A percentile compares a stretch with the other conserved stretches of the same genome.
phyloP scores from a whole-genome alignment of 2,888 invertebrate genomes.

The Eledona agricola region DNA sequence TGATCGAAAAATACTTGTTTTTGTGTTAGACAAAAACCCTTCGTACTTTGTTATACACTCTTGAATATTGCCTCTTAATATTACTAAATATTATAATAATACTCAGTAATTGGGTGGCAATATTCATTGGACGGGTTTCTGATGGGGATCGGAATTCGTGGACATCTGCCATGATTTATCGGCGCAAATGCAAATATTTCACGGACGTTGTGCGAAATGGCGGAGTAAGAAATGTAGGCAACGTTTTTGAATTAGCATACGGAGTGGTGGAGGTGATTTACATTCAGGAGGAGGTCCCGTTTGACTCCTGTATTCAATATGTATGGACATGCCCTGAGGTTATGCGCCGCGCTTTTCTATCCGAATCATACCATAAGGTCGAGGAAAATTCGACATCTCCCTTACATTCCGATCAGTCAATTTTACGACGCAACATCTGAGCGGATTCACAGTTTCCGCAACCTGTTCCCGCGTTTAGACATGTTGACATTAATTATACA shows the following conservation, averaged over 20 bases:
- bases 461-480: no score
- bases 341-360: slow-evolving; percentile 42
- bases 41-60: no score
- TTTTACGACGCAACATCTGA: slow-evolving; percentile 22
- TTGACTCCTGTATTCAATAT: slow-evolving; percentile 51
- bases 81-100: no score
- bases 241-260: slow-evolving; percentile 46
- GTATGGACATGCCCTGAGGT: slow-evolving; percentile 50
- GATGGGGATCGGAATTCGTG: slow-evolving; percentile 30
- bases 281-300: slow-evolving; percentile 46
- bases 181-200: slow-evolving; percentile 37
- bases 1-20: no score
- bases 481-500: no score
- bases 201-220: slow-evolving; percentile 24
- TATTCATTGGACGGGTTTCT: no score
- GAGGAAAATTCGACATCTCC: slow-evolving; percentile 31
- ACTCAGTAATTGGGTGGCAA: no score
- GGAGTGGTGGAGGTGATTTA: slow-evolving; percentile 47
- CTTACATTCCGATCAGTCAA: slow-evolving; percentile 28
- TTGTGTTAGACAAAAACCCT: no score
- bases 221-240: slow-evolving; percentile 41
- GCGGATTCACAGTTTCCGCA: no score
- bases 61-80: no score
- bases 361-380: slow-evolving; percentile 32
- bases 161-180: slow-evolving; percentile 40